Evolutionary conservation across 2,888 invertebrate species (phyloP), one percentile per base, ranked within the genome.

Genomic region (Orthosia gothica): DNA sequence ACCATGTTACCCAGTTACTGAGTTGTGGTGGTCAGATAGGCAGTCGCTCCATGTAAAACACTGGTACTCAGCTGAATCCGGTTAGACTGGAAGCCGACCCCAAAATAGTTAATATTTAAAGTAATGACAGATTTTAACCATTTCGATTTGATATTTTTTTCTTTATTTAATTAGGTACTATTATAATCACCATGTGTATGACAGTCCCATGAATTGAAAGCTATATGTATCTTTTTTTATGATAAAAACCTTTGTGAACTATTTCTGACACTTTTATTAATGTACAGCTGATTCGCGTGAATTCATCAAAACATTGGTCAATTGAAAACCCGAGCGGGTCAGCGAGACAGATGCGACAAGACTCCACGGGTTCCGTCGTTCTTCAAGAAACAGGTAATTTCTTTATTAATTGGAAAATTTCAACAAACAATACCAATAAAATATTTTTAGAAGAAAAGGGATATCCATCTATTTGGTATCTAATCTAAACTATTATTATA

Each of bases 321-420:
- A 0, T 50, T 61, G 90, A 89, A 74, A 79, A 86, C 3, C 92
- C 93, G 11, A 88, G 91, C 0, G 83, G 82, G 1, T 92, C 88
- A 82, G 88, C 91, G 50, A 90, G 91, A 32, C 90, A 86, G 26
- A 86, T 95, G 61, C 95, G 93, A 71, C 97, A 97, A 90, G 97
- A 97, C 90, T 97, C 97, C 12, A 97, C 97, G 3, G 97, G 97
- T n/a, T 97, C 97, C 66, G 97, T 97, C 47, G 95, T 97, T 7
- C 92, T 96, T 4, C 91, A 93, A 0, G 96, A 96, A 83, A 94
- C 95, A 83, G 96, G 96, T 96, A 77, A 72, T 45, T 70, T n/a
- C n/a, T 32, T 64, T 62, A 55, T 47, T n/a, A 57, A 65, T 63
- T 40, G 5, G 50, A 32, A 61, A 26, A 52, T 9, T 16, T 40